These are phyloP conservation scores for Mirza zaza DNA, from an alignment of 2,113 vertebrate genomes.

Conservation along the genomic window DNA sequence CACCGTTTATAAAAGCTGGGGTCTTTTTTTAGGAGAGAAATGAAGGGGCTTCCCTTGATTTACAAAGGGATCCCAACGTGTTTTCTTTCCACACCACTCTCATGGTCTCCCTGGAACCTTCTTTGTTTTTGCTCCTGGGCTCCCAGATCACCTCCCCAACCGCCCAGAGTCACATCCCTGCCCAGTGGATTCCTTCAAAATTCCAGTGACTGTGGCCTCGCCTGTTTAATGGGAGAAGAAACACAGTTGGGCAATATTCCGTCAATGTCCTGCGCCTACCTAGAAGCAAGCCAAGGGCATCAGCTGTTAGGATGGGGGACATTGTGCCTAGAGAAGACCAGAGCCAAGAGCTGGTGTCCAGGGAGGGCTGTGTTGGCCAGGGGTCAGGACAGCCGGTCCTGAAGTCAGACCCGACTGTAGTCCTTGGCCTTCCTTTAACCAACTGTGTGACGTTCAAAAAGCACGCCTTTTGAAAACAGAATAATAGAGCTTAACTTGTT, in stretches of 20 bases:
- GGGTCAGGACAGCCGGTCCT: neutral
- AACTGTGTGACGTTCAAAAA: neutral
- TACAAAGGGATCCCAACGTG: neutral
- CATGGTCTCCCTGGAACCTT: neutral
- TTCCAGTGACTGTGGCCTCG: neutral
- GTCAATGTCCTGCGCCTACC: neutral
- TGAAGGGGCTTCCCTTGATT: neutral
- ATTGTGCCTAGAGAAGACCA: neutral
- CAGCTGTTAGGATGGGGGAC: neutral
- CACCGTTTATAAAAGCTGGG: slow-evolving; percentile 36
- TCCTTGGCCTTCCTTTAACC: neutral
- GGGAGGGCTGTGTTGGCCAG: neutral
- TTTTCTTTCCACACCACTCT: too few relatives aligned
- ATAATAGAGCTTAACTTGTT: neutral
- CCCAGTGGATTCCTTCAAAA: neutral
- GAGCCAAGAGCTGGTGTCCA: neutral
- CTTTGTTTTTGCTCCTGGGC: neutral
- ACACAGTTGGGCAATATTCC: neutral
- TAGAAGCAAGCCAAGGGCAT: neutral
- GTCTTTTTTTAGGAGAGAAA: neutral
- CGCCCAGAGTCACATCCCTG: neutral
- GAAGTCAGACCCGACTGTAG: neutral
- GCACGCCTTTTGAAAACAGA: neutral
- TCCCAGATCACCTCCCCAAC: neutral
- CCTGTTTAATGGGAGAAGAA: neutral